These are phyloP conservation scores for Arrhamphus sclerolepis DNA, from an alignment of 2,797 vertebrate species.

Conservation along the genomic window DNA sequence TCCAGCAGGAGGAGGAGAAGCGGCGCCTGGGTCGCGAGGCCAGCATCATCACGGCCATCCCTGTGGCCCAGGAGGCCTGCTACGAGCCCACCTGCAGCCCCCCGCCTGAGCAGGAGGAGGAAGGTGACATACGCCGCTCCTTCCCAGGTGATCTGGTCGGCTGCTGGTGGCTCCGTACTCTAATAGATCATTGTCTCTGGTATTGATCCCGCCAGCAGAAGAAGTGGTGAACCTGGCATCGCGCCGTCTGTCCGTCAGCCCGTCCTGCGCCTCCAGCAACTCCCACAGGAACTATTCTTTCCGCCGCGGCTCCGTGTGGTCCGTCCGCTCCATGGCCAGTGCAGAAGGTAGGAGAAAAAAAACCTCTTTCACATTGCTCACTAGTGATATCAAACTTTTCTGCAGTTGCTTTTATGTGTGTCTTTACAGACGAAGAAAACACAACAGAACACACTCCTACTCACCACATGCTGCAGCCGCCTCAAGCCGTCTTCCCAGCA, in stretches of 20 bases:
- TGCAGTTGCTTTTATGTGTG: neutral
- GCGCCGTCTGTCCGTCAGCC: constrained; percentile 96
- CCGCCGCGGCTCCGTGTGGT: constrained; percentile 96
- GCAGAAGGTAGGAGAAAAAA: constrained; percentile 87
- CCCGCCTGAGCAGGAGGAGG: constrained; percentile 95
- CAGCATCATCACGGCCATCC: constrained; percentile 97
- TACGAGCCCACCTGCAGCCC: constrained; percentile 96
- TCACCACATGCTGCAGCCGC: constrained; percentile 94
- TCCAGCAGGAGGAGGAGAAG: constrained; percentile 98
- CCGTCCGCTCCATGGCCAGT: constrained; percentile 92
- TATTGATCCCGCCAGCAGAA: constrained; percentile 89
- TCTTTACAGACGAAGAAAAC: constrained; percentile 90
- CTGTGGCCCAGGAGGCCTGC: constrained; percentile 96
- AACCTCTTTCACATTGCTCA: neutral
- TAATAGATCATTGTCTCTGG: constrained; percentile 38
- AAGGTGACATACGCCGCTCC: constrained; percentile 82
- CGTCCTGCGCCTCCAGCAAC: constrained; percentile 96
- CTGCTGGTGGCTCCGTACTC: constrained; percentile 2
- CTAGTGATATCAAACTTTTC: no score
- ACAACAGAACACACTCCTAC: constrained; percentile 95
- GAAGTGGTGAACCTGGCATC: constrained; percentile 97
- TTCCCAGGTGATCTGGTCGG: no score
- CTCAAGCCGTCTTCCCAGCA: constrained; percentile 97
- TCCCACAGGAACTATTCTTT: constrained; percentile 98
- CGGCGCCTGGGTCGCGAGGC: constrained; percentile 94